A percentile compares a stretch with the other conserved stretches of the same genome.
Evolutionary conservation across 2,113 vertebrate species (phyloP).

Genomic region (Loxodonta africana): DNA sequence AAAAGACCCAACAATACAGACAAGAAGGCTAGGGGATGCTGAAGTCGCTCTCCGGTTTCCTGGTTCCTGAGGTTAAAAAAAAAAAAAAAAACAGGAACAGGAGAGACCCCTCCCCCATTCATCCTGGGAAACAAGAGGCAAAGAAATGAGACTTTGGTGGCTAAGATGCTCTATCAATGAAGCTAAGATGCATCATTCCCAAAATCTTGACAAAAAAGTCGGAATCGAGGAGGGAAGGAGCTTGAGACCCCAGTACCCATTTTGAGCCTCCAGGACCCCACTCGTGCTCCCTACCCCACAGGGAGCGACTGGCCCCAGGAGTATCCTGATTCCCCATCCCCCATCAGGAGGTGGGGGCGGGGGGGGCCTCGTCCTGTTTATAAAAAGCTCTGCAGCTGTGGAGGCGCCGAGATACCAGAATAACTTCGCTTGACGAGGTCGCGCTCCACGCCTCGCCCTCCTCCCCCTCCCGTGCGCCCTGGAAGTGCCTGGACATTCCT

Average conservation of each 20-base stretch:
- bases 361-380: neutral
- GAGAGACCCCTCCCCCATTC: neutral
- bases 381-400: constrained; percentile 66
- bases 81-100: neutral
- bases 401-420: constrained; percentile 66
- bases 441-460: neutral
- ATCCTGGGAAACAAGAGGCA: neutral
- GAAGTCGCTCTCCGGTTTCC: neutral
- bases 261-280: neutral
- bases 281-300: neutral
- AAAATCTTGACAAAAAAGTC: neutral
- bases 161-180: neutral
- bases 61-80: neutral
- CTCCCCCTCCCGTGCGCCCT: neutral
- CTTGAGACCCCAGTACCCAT: neutral
- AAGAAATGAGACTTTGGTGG: neutral
- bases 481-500: neutral
- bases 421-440: constrained; percentile 39
- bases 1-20: neutral
- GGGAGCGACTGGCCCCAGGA: neutral
- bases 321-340: neutral
- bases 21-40: neutral
- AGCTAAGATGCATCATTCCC: neutral
- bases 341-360: neutral
- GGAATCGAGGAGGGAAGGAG: neutral